Base-by-base conservation (phyloP, 1,140 invertebrate species). In the Zophobas atratus region DNA sequence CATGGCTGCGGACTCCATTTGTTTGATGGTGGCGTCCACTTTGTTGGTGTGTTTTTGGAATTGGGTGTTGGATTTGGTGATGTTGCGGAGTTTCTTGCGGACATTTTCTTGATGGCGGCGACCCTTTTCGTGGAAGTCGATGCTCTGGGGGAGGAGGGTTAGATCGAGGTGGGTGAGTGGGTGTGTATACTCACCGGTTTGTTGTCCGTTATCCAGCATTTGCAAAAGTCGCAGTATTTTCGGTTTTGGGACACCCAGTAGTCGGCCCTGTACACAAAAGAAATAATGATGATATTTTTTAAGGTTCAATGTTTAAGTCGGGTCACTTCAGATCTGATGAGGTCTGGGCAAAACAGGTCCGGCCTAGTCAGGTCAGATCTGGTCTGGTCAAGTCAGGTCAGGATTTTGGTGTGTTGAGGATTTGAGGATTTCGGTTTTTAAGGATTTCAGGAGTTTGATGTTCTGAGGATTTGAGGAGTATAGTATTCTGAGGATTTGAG, bases 191-290 rank as follows among this genome's bases (percentile, higher is more conserved):
- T 92, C 90, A 96, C 95, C 53, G 97, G 94, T 91, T 97, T 98
- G 86, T 99, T 99, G 88, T 99, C 97, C 70, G 96, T 94, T 81
- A 98, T 94, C 97, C 98, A 99, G 86, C 97, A 98, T 88, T 99
- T 99, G 87, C 98, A 99, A 87, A 97, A 97, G 81, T 99, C 97
- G 85, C 98, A 99, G 86, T 94, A 99, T 87, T 99, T 99, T 73
- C 96, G 92, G 0, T 95, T 95, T 81, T 97, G 93, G 38, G 97
- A 99, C 88, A 98, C 97, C 98, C 98, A 99, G 86, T 97, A 99
- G 82, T 98, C 97, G 3, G 98, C 93, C 98, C 94, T 96, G 82
- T 88, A 81, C 79, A 20, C 79, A 75, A 73, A 81, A 79, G 71
- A 46, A 88, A 72, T 74, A 56, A 82, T 79, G 20, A 20, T 20